phyloP scores from a whole-genome alignment of 2,797 vertebrate species.

The Odontamblyopus rebecca region DNA sequence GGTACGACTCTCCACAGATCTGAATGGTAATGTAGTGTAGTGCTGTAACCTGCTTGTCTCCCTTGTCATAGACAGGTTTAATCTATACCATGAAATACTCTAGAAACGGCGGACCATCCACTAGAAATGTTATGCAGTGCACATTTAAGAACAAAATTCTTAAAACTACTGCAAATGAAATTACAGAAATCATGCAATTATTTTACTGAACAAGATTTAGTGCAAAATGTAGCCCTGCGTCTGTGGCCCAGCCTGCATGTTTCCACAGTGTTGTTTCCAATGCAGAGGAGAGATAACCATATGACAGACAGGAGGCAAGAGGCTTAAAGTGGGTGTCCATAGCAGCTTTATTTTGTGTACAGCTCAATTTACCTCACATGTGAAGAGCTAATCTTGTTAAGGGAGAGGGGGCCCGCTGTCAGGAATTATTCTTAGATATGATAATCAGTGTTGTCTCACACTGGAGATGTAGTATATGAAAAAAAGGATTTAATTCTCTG shows the following conservation, averaged over 20 bases:
- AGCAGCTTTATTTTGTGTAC: conserved; percentile 27
- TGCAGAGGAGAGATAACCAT: not conserved
- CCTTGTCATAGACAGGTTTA: no score
- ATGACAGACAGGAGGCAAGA: conserved; percentile 15
- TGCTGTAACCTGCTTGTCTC: no score
- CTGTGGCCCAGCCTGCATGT: not conserved
- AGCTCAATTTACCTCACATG: conserved; percentile 36
- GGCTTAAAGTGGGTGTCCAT: conserved; percentile 30
- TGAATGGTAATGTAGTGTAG: no score
- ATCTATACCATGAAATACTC: no score
- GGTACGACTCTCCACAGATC: no score
- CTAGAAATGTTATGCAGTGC: no score
- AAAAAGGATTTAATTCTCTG: conserved; percentile 23
- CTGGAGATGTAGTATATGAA: conserved; percentile 17
- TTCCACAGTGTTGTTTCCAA: conserved; percentile 10
- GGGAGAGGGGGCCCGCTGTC: conserved; percentile 35
- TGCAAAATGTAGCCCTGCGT: not conserved
- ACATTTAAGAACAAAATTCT: no score
- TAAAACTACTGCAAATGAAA: no score
- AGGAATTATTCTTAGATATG: conserved; percentile 47
- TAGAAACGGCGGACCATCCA: no score
- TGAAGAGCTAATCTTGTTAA: conserved; percentile 48
- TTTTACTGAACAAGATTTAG: conserved; percentile 12
- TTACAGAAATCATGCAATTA: no score
- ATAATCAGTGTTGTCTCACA: conserved; percentile 29